Conservation (phyloP, 2,797 vertebrate species). For the Anas flavirostris region DNA sequence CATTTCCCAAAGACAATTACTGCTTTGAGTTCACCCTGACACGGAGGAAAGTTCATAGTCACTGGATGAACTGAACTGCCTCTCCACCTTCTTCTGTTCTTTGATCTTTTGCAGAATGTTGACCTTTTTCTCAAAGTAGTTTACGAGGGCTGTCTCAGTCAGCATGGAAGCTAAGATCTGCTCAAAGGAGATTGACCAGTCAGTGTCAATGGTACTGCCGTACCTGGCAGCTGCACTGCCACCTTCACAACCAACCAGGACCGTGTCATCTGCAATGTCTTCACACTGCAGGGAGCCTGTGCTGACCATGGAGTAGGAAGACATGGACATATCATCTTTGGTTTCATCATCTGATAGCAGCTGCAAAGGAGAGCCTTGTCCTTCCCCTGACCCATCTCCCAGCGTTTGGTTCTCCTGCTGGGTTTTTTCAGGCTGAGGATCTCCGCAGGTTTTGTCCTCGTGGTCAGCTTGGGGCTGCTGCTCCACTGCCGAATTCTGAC, state of each 20-base stretch:
- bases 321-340: slow-evolving; percentile 92
- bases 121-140: slow-evolving; percentile 93
- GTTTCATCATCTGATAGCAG: slow-evolving; percentile 87
- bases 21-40: slow-evolving; percentile 77
- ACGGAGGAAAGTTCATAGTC: slow-evolving; percentile 86
- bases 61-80: slow-evolving; percentile 90
- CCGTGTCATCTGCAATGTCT: slow-evolving; percentile 90
- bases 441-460: slow-evolving; percentile 65
- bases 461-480: slow-evolving; percentile 45
- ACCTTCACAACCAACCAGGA: slow-evolving; percentile 84
- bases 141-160: slow-evolving; percentile 92
- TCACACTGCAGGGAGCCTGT: slow-evolving; percentile 90
- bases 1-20: slow-evolving; percentile 8
- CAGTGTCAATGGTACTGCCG: slow-evolving; percentile 85
- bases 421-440: slow-evolving; percentile 76
- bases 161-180: slow-evolving; percentile 95
- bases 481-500: slow-evolving; percentile 61
- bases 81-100: slow-evolving; percentile 88
- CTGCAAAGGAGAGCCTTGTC: slow-evolving; percentile 72
- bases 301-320: slow-evolving; percentile 94
- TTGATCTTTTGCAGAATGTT: slow-evolving; percentile 89
- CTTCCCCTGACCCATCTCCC: slow-evolving; percentile 83
- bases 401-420: slow-evolving; percentile 73
- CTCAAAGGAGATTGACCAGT: slow-evolving; percentile 97
- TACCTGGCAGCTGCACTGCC: slow-evolving; percentile 67